Evolutionary conservation across 2,888 invertebrate genomes (phyloP), one percentile per base, ranked within the genome.

Genomic region (Drosophila nr. perissopoda): DNA sequence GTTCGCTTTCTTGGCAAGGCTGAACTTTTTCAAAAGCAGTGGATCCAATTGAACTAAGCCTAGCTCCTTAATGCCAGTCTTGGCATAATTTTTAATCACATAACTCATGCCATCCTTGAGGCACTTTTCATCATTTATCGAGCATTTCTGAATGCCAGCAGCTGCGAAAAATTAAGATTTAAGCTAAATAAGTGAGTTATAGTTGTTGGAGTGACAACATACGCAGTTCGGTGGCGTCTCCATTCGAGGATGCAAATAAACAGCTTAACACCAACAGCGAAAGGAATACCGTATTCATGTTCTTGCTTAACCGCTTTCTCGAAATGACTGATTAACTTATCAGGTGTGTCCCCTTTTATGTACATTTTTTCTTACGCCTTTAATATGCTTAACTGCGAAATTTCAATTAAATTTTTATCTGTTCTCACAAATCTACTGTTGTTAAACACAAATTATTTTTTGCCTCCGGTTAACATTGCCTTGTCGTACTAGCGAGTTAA

Each of bases 11-110:
- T 86, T 91, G 3, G 78, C 82, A 38, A 93, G 67, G 6, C 65
- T 57, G 25, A 93, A 78, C 53, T 73, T 81, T 10, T 89, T 91
- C 0, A 93, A 76, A 10, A 74, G 87, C 56, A 93, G 70, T 0
- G 93, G 93, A 83, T 93, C 93, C 42, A 92, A 70, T 1, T 83
- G 74, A 4, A 85, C 62, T 1, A 93, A 53, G 31, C 90, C 89
- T 0, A 93, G 40, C 40, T 82, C 83, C n/a, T 76, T 84, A 34
- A 91, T 72, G 13, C 93, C 93, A 2, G 70, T 79, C 29, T 33
- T 64, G 1, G 65, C 81, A n/a, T 68, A 63, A 25, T 76, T 84
- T 21, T 63, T 68, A 2, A 91, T 27, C 6, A 88, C 76, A 59
- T 74, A 63, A 33, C 88, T 85, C 25, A 78, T 63, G 1, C 72